These are phyloP conservation scores for Calephelis nemesis DNA, from an alignment of 1,140 invertebrate genomes.

Conservation along the genomic window DNA sequence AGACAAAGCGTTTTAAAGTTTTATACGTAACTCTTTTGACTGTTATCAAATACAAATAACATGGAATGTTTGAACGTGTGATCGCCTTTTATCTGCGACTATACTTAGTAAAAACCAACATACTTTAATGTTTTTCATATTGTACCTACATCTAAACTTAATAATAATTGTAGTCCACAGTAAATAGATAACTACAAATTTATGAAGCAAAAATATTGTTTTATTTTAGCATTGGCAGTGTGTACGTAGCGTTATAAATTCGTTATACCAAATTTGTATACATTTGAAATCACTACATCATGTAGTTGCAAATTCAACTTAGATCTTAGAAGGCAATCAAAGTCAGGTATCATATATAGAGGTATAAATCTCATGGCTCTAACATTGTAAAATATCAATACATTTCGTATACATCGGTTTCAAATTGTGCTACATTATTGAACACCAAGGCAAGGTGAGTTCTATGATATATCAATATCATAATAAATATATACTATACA, in stretches of 20 bases:
- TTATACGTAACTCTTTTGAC: no score
- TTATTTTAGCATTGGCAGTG: constrained; percentile 22
- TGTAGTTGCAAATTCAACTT: constrained; percentile 17
- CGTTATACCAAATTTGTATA: constrained; percentile 36
- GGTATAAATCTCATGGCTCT: constrained; percentile 72
- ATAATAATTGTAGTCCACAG: no score
- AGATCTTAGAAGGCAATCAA: constrained; percentile 59
- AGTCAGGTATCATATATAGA: constrained; percentile 71
- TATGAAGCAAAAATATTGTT: constrained; percentile 12
- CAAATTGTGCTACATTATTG: constrained; percentile 75
- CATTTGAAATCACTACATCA: constrained; percentile 13
- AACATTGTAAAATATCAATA: constrained; percentile 78
- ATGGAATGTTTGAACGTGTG: no score
- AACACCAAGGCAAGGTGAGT: constrained; percentile 76
- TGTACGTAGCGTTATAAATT: constrained; percentile 35
- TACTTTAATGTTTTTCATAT: no score
- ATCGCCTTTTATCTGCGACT: no score
- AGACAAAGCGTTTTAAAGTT: no score
- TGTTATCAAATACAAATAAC: no score
- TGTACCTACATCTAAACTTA: no score
- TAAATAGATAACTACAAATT: no score
- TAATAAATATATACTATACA: constrained; percentile 55
- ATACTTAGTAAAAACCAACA: no score
- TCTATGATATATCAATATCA: constrained; percentile 60
- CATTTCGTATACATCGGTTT: constrained; percentile 77